Percentiles rank a stretch among this genome's conserved stretches.
These are phyloP conservation scores for Sphenopsis melanotis DNA, from an alignment of 2,797 vertebrate genomes.

Conservation along the genomic window DNA sequence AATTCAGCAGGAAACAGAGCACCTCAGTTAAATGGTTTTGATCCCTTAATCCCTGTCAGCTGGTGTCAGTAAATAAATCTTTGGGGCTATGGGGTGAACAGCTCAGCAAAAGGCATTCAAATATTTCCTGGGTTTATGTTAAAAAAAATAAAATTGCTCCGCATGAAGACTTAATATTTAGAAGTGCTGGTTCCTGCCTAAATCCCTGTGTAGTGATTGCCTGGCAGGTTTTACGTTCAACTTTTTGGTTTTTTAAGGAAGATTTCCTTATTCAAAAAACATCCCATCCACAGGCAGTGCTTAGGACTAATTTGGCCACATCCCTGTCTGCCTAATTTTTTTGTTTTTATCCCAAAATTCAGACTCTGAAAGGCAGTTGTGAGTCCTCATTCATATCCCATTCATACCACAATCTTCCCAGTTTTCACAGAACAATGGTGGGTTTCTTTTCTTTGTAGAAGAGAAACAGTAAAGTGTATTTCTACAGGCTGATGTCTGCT, in stretches of 20 bases:
- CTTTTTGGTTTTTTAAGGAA: not conserved
- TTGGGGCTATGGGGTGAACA: not conserved
- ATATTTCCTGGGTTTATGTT: not conserved
- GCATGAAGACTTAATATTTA: not conserved
- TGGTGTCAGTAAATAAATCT: not conserved
- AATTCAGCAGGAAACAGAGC: not conserved
- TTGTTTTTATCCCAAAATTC: not conserved
- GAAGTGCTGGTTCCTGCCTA: not conserved
- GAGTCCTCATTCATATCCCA: not conserved
- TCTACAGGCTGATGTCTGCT: not conserved
- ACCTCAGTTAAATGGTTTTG: not conserved
- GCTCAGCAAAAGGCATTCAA: not conserved
- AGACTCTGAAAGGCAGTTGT: not conserved
- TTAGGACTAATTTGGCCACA: not conserved
- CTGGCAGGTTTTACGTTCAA: not conserved
- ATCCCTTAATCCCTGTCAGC: not conserved
- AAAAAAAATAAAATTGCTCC: not conserved
- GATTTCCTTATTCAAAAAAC: not conserved
- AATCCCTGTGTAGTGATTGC: not conserved
- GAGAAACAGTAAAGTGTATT: not conserved
- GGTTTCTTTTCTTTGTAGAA: not conserved
- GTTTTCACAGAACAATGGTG: not conserved
- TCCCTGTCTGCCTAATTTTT: not conserved
- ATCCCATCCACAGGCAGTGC: not conserved
- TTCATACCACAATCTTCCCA: not conserved